A percentile compares a stretch with the other conserved stretches of the same genome.
Evolutionary conservation across 2,797 vertebrate genomes (phyloP).

Genomic region (Prunella strophiata): DNA sequence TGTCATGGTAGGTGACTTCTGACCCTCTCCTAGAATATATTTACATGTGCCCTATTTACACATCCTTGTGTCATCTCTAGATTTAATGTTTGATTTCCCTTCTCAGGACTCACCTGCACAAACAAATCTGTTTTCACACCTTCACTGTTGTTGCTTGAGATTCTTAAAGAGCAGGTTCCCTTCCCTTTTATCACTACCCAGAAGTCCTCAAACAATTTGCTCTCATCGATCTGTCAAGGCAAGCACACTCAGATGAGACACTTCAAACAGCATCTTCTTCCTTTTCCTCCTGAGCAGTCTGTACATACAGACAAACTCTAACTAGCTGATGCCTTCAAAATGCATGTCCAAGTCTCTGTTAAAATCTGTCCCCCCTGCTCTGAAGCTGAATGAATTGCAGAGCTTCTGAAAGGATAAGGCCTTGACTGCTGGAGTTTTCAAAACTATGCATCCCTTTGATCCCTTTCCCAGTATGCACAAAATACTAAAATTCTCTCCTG

Average conservation of each 20-base stretch:
- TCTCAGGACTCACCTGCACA: not conserved
- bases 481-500: constrained; percentile 14
- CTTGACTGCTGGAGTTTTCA: constrained; percentile 4
- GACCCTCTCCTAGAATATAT: not conserved
- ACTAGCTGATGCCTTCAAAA: constrained; percentile 14
- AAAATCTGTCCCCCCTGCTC: not conserved
- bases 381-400: constrained; percentile 7
- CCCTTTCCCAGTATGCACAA: constrained; percentile 21
- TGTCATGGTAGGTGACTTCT: not conserved
- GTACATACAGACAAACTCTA: not conserved
- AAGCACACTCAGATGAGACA: not conserved
- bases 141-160: not conserved
- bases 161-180: not conserved
- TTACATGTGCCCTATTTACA: not conserved
- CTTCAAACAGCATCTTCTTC: not conserved
- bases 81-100: not conserved
- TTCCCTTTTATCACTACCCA: not conserved
- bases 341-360: not conserved
- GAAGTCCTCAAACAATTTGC: not conserved
- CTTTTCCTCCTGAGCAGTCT: not conserved
- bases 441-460: constrained; percentile 31
- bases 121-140: not conserved
- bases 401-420: constrained; percentile 27
- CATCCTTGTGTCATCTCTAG: not conserved
- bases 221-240: not conserved